These are phyloP conservation scores for Parotocinclus haroldoi DNA, from an alignment of 2,797 vertebrate genomes.

Conservation along the genomic window DNA sequence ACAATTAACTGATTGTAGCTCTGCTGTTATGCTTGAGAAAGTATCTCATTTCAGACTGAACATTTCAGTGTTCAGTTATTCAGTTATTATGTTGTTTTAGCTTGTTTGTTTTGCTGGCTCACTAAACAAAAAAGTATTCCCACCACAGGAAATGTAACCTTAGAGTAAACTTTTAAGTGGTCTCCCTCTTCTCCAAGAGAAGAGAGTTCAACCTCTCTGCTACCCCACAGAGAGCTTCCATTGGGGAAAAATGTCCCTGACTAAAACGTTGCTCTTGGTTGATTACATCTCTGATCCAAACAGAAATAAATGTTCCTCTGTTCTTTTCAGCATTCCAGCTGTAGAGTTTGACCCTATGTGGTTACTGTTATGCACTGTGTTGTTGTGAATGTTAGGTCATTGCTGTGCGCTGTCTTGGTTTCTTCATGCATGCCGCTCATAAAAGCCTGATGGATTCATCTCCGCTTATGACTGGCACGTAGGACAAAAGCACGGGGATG, in stretches of 20 bases:
- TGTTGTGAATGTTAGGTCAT: constrained; percentile 18
- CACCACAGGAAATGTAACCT: constrained; percentile 40
- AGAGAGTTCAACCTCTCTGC: constrained; percentile 46
- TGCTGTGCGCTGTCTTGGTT: constrained; percentile 13
- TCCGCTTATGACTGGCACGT: constrained; percentile 51
- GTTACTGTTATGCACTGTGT: constrained; percentile 13
- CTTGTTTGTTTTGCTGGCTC: neutral
- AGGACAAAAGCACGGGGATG: constrained; percentile 55
- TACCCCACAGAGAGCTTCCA: constrained; percentile 33
- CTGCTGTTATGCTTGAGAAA: too few relatives aligned
- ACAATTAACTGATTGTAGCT: too few relatives aligned
- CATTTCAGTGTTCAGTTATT: neutral
- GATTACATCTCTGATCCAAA: constrained; percentile 26
- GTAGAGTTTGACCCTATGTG: constrained; percentile 19
- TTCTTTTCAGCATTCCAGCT: constrained; percentile 10
- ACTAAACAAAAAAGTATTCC: constrained; percentile 50
- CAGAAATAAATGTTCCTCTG: constrained; percentile 22
- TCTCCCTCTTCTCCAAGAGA: constrained; percentile 54
- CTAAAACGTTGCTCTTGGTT: constrained; percentile 44
- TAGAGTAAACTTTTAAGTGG: constrained; percentile 52
- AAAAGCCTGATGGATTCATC: constrained; percentile 48
- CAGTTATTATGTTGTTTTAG: neutral
- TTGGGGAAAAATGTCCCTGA: constrained; percentile 49
- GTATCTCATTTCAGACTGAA: neutral
- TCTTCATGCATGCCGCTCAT: constrained; percentile 13